Base-by-base conservation (phyloP, 2,113 vertebrate species). In the Montifringilla adamsi region DNA sequence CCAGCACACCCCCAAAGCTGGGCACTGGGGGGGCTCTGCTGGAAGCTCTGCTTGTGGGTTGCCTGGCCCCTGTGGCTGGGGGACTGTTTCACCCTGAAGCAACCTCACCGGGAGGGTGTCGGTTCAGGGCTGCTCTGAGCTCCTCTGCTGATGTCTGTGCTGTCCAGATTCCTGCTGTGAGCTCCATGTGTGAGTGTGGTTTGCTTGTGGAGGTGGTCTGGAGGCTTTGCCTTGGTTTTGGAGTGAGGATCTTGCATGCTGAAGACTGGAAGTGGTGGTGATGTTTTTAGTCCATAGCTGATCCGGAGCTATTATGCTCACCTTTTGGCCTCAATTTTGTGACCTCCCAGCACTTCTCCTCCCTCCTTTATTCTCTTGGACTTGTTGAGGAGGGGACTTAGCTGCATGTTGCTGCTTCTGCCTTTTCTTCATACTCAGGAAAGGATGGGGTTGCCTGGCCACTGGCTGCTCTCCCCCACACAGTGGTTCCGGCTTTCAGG, bases 121-220 rank as follows among this genome's bases (percentile, higher is more conserved):
- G 0, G 12, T 46, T 58, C 33, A 41, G 52, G 46, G n/a, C 56
- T 75, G 39, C 72, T 46, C 7, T 2, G 3, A 43, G 41, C 43
- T 73, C 31, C 44, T 62, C 33, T 82, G 60, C 52, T 52, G 7
- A 0, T 37, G 27, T 20, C 31, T 1, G 0, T 67, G 59, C 69
- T 52, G 68, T 46, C 68, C 52, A n/a, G 8, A 60, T 53, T 52
- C 23, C 44, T 46, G 46, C 72, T 41, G 23, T 62, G 58, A 46
- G 31, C 31, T 35, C 43, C 24, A 1, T 3, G 6, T 22, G 37
- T 0, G 3, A 87, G 6, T 14, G 24, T 3, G 1, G 31, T 47
- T 91, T 60, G 27, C 24, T n/a, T 66, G 2, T 35, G 60, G 44
- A 7, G 35, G 6, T 68, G 35, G 7, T 46, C 50, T 75, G 44